Evolutionary conservation across 2,113 vertebrate genomes (phyloP).

Genomic region (Climacteris rufus): DNA sequence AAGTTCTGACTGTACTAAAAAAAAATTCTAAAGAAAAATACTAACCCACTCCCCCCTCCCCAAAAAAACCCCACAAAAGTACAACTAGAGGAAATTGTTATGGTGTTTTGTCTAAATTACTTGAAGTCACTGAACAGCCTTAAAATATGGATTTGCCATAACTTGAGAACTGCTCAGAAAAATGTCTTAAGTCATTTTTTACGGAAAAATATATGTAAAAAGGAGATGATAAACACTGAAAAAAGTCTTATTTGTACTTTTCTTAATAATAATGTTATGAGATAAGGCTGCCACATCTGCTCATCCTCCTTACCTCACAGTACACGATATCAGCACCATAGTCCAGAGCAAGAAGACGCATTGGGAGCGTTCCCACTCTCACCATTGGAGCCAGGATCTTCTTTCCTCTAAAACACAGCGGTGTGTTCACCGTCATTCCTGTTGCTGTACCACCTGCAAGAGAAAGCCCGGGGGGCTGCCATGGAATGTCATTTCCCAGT

Average conservation of each 20-base stretch:
- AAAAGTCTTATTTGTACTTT: not conserved
- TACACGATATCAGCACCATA: conserved; percentile 95
- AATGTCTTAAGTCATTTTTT: not conserved
- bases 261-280: too few relatives aligned
- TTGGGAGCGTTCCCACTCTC: conserved; percentile 90
- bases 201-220: not conserved
- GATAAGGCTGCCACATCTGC: not conserved
- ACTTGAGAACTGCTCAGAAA: not conserved
- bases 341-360: conserved; percentile 93
- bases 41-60: accelerated
- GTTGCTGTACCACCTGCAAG: not conserved
- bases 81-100: not conserved
- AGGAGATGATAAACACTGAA: not conserved
- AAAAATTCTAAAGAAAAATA: not conserved
- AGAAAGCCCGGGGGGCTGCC: accelerated
- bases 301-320: conserved; percentile 83
- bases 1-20: not conserved
- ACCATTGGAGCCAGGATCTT: conserved; percentile 93
- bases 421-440: conserved; percentile 67
- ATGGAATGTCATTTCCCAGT: accelerated
- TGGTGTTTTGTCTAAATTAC: not conserved
- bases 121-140: not conserved
- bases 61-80: too few relatives aligned
- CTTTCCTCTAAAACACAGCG: conserved; percentile 81
- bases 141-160: not conserved